phyloP scores from a whole-genome alignment of 2,113 vertebrate genomes.

The Australoheros scitulus region DNA sequence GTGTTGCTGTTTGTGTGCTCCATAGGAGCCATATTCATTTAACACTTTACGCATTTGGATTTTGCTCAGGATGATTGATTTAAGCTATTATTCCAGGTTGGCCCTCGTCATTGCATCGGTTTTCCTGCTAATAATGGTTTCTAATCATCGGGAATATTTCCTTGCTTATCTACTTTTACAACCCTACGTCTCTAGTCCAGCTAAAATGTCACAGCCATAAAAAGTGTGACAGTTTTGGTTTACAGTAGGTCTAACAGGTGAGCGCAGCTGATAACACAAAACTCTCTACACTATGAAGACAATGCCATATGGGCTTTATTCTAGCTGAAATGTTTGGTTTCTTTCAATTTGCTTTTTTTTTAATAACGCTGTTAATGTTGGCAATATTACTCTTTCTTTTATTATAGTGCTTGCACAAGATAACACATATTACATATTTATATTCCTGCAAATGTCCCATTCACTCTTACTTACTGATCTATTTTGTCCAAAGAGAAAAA shows the following conservation, averaged over 20 bases:
- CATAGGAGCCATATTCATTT: background rate
- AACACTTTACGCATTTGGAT: background rate
- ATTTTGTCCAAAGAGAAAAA: background rate
- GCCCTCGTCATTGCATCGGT: background rate
- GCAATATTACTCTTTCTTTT: constrained; percentile 25
- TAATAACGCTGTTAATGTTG: constrained; percentile 43
- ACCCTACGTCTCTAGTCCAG: constrained; percentile 47
- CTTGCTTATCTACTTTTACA: constrained; percentile 66
- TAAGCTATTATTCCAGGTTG: constrained; percentile 1
- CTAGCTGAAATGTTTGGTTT: too few species aligned
- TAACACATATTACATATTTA: constrained; percentile 25
- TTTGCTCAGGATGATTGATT: background rate
- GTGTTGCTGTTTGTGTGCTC: background rate
- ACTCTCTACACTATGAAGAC: background rate
- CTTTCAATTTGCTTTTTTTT: constrained; percentile 21
- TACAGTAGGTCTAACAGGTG: constrained; percentile 62
- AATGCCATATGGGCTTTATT: constrained; percentile 43
- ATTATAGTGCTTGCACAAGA: constrained; percentile 6
- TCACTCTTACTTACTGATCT: background rate
- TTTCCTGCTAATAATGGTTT: constrained; percentile 35
- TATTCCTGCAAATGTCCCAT: constrained; percentile 6
- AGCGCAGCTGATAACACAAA: constrained; percentile 66
- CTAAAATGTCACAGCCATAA: constrained; percentile 57
- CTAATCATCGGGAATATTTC: constrained; percentile 38
- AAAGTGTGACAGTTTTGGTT: constrained; percentile 47